Percentiles rank a stretch among this genome's conserved stretches.
Conservation (phyloP, 2,113 vertebrate species). For the Toxostoma redivivum region DNA sequence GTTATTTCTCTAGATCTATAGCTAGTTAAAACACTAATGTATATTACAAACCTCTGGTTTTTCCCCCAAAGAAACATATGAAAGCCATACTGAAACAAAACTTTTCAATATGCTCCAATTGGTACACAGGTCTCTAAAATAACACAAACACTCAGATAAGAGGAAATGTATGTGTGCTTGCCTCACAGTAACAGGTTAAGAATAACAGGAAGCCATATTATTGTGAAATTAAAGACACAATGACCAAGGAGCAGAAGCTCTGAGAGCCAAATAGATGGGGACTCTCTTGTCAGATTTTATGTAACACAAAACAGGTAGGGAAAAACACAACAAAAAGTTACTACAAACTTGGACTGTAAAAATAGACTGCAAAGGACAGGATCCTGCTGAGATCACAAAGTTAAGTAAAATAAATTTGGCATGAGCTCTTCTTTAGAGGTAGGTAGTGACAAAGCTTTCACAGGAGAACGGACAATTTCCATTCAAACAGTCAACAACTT, state of each 20-base stretch:
- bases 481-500: background rate
- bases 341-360: background rate
- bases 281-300: background rate
- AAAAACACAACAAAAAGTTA: background rate
- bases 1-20: background rate
- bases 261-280: background rate
- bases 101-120: background rate
- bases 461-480: background rate
- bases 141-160: background rate
- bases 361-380: background rate
- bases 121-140: background rate
- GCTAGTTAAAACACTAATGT: background rate
- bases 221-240: background rate
- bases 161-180: background rate
- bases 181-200: background rate
- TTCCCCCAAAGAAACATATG: background rate
- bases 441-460: background rate
- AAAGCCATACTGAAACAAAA: background rate
- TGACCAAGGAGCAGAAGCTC: background rate
- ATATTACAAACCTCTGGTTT: background rate
- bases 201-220: background rate
- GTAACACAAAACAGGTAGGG: background rate
- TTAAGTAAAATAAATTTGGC: background rate
- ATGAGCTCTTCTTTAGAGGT: background rate
- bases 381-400: background rate